These are phyloP conservation scores for Macrophya annulata DNA, from an alignment of 2,888 invertebrate species.

Conservation along the genomic window DNA sequence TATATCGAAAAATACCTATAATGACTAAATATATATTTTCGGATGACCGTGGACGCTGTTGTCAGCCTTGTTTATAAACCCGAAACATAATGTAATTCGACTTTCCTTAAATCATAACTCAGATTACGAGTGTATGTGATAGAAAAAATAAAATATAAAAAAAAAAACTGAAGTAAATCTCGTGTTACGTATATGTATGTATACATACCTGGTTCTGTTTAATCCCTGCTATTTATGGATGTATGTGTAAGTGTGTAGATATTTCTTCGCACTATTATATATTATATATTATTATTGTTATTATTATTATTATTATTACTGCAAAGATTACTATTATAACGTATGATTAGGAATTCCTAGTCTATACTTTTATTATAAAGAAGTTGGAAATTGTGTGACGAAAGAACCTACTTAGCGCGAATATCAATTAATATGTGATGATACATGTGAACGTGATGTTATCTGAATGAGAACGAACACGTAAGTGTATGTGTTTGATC, in stretches of 20 bases:
- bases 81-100: background rate
- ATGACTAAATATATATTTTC: background rate
- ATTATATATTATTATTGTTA: no score
- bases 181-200: conserved; percentile 3
- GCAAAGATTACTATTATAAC: background rate
- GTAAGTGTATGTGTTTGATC: background rate
- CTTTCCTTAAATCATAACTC: background rate
- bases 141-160: background rate
- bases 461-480: conserved; percentile 11
- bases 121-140: background rate
- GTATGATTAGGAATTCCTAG: background rate
- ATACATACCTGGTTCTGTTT: conserved; percentile 10
- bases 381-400: background rate
- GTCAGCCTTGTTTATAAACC: background rate
- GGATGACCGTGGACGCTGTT: background rate
- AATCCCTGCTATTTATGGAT: background rate
- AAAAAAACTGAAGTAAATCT: background rate
- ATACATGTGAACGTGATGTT: conserved; percentile 11
- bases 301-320: background rate
- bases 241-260: no score
- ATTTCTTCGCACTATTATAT: background rate
- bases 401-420: conserved; percentile 1
- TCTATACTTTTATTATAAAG: background rate
- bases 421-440: conserved; percentile 1
- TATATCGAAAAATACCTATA: background rate